Conservation (phyloP, 2,888 invertebrate genomes). For the Caenorhabditis plicata region DNA sequence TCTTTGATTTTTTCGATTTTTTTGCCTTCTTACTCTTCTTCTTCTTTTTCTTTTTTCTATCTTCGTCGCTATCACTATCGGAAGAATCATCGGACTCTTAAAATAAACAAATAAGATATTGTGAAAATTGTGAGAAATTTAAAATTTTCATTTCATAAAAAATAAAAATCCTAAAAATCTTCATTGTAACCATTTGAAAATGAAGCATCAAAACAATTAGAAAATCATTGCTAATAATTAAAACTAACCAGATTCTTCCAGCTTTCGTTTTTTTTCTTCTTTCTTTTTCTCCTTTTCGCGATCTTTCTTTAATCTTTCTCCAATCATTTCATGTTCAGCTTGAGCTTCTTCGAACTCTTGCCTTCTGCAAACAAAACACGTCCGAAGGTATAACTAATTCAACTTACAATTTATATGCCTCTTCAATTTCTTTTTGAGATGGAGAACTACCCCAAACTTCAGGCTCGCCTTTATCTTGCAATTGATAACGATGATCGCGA, state of each 20-base stretch:
- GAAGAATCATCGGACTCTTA: not conserved
- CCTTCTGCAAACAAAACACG: constrained; percentile 5
- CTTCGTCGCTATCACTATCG: constrained; percentile 14
- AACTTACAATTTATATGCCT: constrained; percentile 36
- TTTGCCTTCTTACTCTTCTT: constrained; percentile 40
- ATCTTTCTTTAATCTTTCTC: constrained; percentile 37
- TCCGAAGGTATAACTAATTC: not conserved
- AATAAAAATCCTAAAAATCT: no score
- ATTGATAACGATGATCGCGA: constrained; percentile 29
- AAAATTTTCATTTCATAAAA: no score
- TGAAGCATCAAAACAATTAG: not conserved
- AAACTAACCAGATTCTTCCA: constrained; percentile 17
- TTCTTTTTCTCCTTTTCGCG: constrained; percentile 38
- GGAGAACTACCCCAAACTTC: constrained; percentile 47
- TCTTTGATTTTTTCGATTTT: constrained; percentile 33
- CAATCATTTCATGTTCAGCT: constrained; percentile 36
- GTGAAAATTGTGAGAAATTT: not conserved
- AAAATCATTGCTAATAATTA: no score
- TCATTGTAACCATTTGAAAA: constrained; percentile 5
- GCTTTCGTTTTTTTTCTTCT: constrained; percentile 22
- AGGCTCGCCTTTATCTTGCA: constrained; percentile 28
- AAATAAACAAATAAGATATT: not conserved
- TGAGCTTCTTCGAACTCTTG: constrained; percentile 49
- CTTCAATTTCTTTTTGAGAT: constrained; percentile 40
- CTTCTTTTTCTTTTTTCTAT: constrained; percentile 32